A percentile compares a stretch with the other conserved stretches of the same genome.
Conservation (phyloP, 2,888 invertebrate species). For the Gandaritis pyraliata region DNA sequence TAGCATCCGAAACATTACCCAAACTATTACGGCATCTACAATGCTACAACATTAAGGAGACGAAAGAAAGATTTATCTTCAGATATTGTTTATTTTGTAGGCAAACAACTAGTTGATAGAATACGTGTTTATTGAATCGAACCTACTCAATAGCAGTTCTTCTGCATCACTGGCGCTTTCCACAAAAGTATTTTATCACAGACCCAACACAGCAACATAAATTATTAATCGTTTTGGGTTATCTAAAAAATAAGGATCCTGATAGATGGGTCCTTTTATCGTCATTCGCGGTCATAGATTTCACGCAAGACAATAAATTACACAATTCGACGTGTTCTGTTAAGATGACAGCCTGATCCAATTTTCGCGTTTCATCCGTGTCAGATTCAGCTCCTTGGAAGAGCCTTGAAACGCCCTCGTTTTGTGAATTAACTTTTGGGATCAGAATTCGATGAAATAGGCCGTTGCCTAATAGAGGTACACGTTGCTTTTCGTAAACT, state of each 20-base stretch:
- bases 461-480: not conserved
- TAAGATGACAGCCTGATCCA: conserved; percentile 23
- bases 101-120: not conserved
- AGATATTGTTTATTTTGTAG: conserved; percentile 22
- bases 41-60: conserved; percentile 34
- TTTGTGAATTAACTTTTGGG: conserved; percentile 20
- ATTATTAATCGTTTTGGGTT: too few relatives aligned
- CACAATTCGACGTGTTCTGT: conserved; percentile 20
- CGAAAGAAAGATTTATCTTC: conserved; percentile 7
- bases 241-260: too few relatives aligned
- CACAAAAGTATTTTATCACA: too few relatives aligned
- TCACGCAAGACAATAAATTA: not conserved
- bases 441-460: conserved; percentile 10
- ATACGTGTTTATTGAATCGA: not conserved
- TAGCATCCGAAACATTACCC: conserved; percentile 39
- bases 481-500: not conserved
- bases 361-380: conserved; percentile 25
- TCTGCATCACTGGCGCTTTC: not conserved
- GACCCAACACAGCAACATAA: too few relatives aligned
- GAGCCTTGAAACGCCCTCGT: conserved; percentile 18
- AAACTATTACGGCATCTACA: conserved; percentile 32
- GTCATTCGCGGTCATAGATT: not conserved
- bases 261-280: too few relatives aligned
- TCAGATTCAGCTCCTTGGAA: conserved; percentile 18
- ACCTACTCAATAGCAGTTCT: not conserved